Evolutionary conservation across 2,113 vertebrate species (phyloP), one percentile per base, ranked within the genome.

Genomic region (Eretmochelys imbricata): DNA sequence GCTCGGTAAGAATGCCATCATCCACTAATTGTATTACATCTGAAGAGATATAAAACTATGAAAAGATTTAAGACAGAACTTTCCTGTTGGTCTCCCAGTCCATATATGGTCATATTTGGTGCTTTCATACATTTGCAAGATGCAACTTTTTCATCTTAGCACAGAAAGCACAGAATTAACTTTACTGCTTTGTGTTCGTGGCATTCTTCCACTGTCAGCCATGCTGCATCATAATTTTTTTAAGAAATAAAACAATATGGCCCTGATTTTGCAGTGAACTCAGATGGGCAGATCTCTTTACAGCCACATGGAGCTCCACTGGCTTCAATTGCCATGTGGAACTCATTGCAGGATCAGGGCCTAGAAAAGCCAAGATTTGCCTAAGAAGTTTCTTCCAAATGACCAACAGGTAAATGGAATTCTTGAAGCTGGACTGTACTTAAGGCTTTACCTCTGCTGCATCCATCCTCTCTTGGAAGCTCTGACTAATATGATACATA

Each of bases 401-500:
- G 17, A 76, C 69, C 29, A 35, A 93, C 38, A 54, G 48, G 9
- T 38, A 51, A 93, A 51, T 14, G 38, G 76, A 93, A 80, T 95
- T 87, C 83, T 53, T 89, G 53, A 94, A 91, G 22, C 85, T 22
- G 46, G 89, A 76, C 49, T 51, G 76, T 72, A 78, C 13, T 93
- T 91, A 91, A 89, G 83, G 80, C 90, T 65, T 57, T 65, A 35
- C 14, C 59, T 65, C 59, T 88, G 78, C 79, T 91, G 62, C 16
- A 69, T 69, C 35, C 16, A 69, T 96, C 93, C 85, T 92, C 95
- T 83, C 35, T 69, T n/a, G 35, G 62, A n/a, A 69, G 35, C 62
- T 69, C 62, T 69, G 35, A 95, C 95, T 85, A 96, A 94, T 75
- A 95, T 51, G 96, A 96, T 94, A 93, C 90, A 65, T 90, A 81